Evolutionary conservation across 2,113 vertebrate species (phyloP), one percentile per base, ranked within the genome.

Genomic region (Cardinalis cardinalis): DNA sequence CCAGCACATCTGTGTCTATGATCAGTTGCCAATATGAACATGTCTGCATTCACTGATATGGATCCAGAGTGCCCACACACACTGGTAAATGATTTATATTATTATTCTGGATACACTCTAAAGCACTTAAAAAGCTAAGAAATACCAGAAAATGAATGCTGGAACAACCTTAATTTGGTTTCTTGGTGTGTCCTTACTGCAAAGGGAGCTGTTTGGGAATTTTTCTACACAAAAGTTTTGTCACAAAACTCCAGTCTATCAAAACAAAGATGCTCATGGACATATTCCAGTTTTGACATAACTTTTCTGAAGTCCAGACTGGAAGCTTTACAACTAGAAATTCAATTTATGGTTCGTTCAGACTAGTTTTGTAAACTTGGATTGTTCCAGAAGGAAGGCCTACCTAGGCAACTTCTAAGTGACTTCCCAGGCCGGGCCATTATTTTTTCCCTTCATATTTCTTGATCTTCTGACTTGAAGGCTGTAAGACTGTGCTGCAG

Each of bases 21-120:
- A 0, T 3, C 13, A 36, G 14, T 28, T 11, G 8, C 20, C 52
- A 63, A 34, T 64, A 48, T 0, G 4, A 58, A 70, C 32, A 41
- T 0, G 0, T 41, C 55, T 70, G 32, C 23, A 40, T 59, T 73
- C 44, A 26, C 15, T 64, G 52, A 28, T 43, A 63, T 1, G 18
- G 17, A 76, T 34, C 29, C 48, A 58, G 24, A 28, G 4, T 59
- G 36, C 31, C 26, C 59, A 38, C 18, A 56, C 9, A 53, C 3
- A 34, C 8, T 16, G 15, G 20, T 38, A 26, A 49, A 70, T 61
- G 0, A n/a, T 43, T 72, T 29, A 43, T 70, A 43, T 72, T 87
- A 17, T 56, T 78, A 29, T 84, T 69, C 64, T 73, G 15, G 26
- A 46, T 48, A 9, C 25, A 74, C 12, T 77, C 43, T 61, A 65